Percentiles rank a stretch among this genome's conserved stretches.
Evolutionary conservation across 2,888 invertebrate species (phyloP).

Genomic region (Rutpela maculata): DNA sequence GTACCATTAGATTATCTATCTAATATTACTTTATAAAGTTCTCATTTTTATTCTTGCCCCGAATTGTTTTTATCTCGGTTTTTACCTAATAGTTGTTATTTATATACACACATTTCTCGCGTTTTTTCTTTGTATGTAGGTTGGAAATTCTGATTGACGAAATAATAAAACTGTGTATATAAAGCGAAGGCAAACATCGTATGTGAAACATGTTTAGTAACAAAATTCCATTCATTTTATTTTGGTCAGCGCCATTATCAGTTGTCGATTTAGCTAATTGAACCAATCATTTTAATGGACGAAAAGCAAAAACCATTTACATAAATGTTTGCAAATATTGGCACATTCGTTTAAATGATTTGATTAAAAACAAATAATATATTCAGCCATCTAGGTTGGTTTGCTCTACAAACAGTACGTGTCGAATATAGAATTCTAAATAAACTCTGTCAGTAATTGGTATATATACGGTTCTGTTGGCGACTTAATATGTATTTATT

Average conservation of each 20-base stretch:
- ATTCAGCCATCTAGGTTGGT: background rate
- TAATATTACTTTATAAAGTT: too few relatives aligned
- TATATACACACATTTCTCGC: too few relatives aligned
- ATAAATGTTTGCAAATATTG: background rate
- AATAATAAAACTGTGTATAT: too few relatives aligned
- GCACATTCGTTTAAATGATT: background rate
- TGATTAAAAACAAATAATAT: background rate
- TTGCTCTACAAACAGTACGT: slow-evolving; percentile 7
- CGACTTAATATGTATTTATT: slow-evolving; percentile 22
- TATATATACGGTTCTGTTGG: background rate
- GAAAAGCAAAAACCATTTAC: background rate
- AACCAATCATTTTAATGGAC: background rate
- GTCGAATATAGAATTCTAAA: background rate
- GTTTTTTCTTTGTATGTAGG: too few relatives aligned
- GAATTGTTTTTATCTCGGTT: too few relatives aligned
- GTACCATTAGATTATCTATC: too few relatives aligned
- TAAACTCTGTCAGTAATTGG: background rate
- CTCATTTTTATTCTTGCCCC: too few relatives aligned
- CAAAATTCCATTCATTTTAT: background rate
- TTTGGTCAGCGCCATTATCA: background rate
- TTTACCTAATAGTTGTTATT: too few relatives aligned
- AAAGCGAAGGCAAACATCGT: background rate
- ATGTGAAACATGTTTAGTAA: background rate
- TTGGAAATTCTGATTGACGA: too few relatives aligned
- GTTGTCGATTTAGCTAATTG: background rate